phyloP scores from a whole-genome alignment of 1,140 invertebrate species.

The Gyrodactylus salaris region DNA sequence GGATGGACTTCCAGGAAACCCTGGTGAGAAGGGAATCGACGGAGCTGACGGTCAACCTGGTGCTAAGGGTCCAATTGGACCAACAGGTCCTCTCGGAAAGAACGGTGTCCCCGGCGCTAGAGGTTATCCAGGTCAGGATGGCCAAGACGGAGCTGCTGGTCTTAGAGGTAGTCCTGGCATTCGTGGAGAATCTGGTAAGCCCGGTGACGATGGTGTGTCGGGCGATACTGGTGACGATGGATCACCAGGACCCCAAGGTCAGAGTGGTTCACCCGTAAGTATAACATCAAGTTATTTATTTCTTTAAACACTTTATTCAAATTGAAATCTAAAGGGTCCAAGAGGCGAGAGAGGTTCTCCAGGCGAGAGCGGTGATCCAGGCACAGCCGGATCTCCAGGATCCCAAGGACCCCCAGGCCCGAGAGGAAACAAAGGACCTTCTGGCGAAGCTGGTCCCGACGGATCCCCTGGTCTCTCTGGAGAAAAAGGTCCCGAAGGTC shows the following conservation, averaged over 20 bases:
- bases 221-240: neutral
- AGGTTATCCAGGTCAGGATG: neutral
- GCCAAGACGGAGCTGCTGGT: neutral
- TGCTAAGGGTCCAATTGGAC: neutral
- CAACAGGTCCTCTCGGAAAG: neutral
- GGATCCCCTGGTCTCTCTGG: neutral
- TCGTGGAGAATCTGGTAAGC: neutral
- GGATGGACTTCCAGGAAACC: neutral
- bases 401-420: neutral
- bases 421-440: neutral
- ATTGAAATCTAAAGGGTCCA: neutral
- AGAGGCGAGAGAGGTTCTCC: neutral
- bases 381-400: neutral
- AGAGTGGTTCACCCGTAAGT: neutral
- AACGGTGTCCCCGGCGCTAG: neutral
- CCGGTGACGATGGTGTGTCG: neutral
- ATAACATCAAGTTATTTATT: neutral
- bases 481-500: neutral
- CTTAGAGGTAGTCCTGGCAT: conserved; percentile 2
- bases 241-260: neutral
- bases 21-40: neutral
- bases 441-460: neutral
- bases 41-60: neutral
- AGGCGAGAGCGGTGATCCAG: neutral
- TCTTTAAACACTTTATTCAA: neutral